Evolutionary conservation across 2,797 vertebrate species (phyloP).

Genomic region (Thamnophis elegans): DNA sequence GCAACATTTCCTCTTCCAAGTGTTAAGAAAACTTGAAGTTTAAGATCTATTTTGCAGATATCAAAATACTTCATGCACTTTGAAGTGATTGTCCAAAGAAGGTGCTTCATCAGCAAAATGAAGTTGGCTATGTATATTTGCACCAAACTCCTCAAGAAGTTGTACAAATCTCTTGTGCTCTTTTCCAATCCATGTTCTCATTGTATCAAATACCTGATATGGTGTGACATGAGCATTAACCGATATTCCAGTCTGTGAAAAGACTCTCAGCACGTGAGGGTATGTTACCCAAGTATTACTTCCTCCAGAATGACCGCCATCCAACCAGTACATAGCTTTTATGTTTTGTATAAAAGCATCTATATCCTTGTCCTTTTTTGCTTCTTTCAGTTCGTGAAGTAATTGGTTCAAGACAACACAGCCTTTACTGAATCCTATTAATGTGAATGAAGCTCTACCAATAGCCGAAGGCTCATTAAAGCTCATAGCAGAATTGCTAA

Average conservation of each 20-base stretch:
- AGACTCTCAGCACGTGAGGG: slow-evolving; percentile 79
- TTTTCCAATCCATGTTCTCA: slow-evolving; percentile 95
- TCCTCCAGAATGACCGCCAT: slow-evolving; percentile 94
- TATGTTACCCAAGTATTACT: slow-evolving; percentile 94
- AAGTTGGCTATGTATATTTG: slow-evolving; percentile 78
- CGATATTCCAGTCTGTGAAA: slow-evolving; percentile 81
- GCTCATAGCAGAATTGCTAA: slow-evolving; percentile 52
- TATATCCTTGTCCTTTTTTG: slow-evolving; percentile 79
- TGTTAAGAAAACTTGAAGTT: slow-evolving; percentile 37
- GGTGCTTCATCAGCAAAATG: slow-evolving; percentile 88
- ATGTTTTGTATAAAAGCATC: slow-evolving; percentile 78
- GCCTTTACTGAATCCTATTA: slow-evolving; percentile 98
- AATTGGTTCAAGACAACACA: slow-evolving; percentile 98
- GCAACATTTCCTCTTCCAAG: slow-evolving; percentile 46
- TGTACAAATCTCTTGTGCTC: slow-evolving; percentile 87
- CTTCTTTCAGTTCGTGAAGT: slow-evolving; percentile 86
- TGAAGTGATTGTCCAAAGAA: slow-evolving; percentile 94
- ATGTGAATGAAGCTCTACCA: slow-evolving; percentile 75
- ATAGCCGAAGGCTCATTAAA: slow-evolving; percentile 64
- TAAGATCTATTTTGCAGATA: slow-evolving; percentile 50
- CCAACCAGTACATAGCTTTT: slow-evolving; percentile 92
- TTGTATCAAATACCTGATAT: slow-evolving; percentile 91
- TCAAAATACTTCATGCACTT: slow-evolving; percentile 85
- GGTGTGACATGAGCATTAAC: slow-evolving; percentile 93
- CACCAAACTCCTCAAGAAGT: slow-evolving; percentile 83